A percentile compares a stretch with the other conserved stretches of the same genome.
These are phyloP conservation scores for Setipinna tenuifilis DNA, from an alignment of 2,797 vertebrate genomes.

Conservation along the genomic window DNA sequence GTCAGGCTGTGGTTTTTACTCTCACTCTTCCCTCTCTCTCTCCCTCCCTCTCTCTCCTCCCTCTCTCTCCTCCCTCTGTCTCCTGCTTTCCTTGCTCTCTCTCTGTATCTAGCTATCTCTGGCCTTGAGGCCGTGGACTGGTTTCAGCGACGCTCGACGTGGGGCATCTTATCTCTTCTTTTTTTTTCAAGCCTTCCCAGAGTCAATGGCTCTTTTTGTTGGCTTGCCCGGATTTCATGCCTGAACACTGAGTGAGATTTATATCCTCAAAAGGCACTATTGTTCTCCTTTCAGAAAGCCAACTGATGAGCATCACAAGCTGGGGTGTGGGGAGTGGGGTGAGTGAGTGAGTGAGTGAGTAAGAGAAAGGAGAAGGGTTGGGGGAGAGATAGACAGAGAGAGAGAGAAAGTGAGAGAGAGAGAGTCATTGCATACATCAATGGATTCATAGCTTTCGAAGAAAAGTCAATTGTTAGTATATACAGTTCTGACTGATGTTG, in stretches of 20 bases:
- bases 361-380: neutral
- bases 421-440: slow-evolving; percentile 20
- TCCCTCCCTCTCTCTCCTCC: neutral
- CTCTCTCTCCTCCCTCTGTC: slow-evolving; percentile 29
- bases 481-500: neutral
- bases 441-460: slow-evolving; percentile 21
- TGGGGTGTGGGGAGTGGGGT: slow-evolving; percentile 48
- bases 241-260: slow-evolving; percentile 68
- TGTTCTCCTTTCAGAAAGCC: slow-evolving; percentile 72
- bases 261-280: slow-evolving; percentile 74
- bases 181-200: slow-evolving; percentile 49
- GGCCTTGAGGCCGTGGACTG: slow-evolving; percentile 47
- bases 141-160: slow-evolving; percentile 59
- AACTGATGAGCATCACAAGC: slow-evolving; percentile 75
- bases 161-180: slow-evolving; percentile 70
- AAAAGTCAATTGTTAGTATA: slow-evolving; percentile 23
- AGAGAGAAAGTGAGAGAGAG: neutral
- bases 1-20: slow-evolving; percentile 7
- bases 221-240: slow-evolving; percentile 72
- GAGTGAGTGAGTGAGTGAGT: no score
- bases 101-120: slow-evolving; percentile 42
- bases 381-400: slow-evolving; percentile 41
- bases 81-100: slow-evolving; percentile 6
- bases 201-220: slow-evolving; percentile 83
- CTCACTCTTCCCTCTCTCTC: neutral